These are phyloP conservation scores for Plagiodera versicolora DNA, from an alignment of 2,888 invertebrate species.

Conservation along the genomic window DNA sequence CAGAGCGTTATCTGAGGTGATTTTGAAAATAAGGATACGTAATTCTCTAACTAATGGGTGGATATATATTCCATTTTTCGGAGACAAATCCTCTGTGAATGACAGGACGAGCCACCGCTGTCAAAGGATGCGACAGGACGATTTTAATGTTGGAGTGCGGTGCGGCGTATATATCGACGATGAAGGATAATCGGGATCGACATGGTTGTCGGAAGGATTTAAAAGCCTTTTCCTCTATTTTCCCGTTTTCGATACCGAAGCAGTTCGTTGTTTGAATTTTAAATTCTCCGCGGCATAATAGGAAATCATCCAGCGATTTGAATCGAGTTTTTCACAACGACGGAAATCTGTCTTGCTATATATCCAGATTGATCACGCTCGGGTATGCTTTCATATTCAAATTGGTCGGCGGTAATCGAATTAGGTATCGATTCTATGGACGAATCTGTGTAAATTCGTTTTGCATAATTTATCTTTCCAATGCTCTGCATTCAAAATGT, in stretches of 20 bases:
- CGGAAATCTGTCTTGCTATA: slow-evolving; percentile 16
- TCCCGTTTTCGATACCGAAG: slow-evolving; percentile 9
- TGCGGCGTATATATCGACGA: slow-evolving; percentile 28
- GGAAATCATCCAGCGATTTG: slow-evolving; percentile 11
- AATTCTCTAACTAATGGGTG: no score
- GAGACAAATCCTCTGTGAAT: neutral
- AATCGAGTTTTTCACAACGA: slow-evolving; percentile 8
- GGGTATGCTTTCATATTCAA: slow-evolving; percentile 17
- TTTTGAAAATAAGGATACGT: no score
- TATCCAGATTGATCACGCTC: slow-evolving; percentile 22
- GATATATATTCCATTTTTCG: no score
- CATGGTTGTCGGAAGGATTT: slow-evolving; percentile 31
- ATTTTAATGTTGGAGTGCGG: slow-evolving; percentile 33
- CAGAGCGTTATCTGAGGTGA: no score
- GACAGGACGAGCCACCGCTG: slow-evolving; percentile 13
- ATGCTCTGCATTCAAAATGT: neutral
- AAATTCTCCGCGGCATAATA: slow-evolving; percentile 13
- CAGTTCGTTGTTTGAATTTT: slow-evolving; percentile 22
- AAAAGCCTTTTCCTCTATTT: slow-evolving; percentile 25
- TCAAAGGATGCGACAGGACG: slow-evolving; percentile 14
- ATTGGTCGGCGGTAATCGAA: slow-evolving; percentile 22
- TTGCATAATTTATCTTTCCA: neutral
- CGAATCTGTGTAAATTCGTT: neutral
- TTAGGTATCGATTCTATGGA: slow-evolving; percentile 10
- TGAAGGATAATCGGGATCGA: slow-evolving; percentile 33